phyloP scores from a whole-genome alignment of 30 jellyfish, hydroid and myxozoan genomes.

The Cassiopea xamachana region DNA sequence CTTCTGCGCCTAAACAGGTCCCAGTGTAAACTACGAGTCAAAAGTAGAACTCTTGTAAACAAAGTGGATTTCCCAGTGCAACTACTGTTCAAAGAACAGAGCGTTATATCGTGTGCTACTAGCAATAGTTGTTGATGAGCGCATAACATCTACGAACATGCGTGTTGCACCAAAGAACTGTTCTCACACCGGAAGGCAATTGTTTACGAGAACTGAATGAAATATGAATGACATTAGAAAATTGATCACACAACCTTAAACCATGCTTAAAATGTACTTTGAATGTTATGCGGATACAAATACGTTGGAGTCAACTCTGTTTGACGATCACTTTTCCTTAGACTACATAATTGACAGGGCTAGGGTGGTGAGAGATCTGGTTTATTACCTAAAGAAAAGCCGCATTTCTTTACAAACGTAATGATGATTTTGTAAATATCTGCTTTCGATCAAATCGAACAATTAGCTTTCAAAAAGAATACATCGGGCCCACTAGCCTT shows the following conservation, averaged over 20 bases:
- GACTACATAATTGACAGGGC: neutral
- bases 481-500: neutral
- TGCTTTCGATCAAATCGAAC: neutral
- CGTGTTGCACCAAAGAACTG: conserved; percentile 11
- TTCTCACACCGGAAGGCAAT: conserved; percentile 52
- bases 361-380: neutral
- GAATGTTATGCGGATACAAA: neutral
- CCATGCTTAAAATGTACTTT: neutral
- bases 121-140: neutral
- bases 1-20: neutral
- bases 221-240: conserved; percentile 36
- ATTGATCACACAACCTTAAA: conserved; percentile 52
- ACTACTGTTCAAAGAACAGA: neutral
- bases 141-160: neutral
- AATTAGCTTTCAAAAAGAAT: neutral
- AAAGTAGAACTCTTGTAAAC: neutral
- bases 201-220: conserved; percentile 43
- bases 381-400: neutral
- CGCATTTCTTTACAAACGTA: neutral
- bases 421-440: neutral
- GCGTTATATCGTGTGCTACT: neutral
- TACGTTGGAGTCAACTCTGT: neutral
- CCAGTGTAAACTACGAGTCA: neutral
- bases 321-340: neutral
- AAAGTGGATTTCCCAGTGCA: neutral